Base-by-base conservation (phyloP, 2,113 vertebrate genomes). In the Podarcis raffonei region DNA sequence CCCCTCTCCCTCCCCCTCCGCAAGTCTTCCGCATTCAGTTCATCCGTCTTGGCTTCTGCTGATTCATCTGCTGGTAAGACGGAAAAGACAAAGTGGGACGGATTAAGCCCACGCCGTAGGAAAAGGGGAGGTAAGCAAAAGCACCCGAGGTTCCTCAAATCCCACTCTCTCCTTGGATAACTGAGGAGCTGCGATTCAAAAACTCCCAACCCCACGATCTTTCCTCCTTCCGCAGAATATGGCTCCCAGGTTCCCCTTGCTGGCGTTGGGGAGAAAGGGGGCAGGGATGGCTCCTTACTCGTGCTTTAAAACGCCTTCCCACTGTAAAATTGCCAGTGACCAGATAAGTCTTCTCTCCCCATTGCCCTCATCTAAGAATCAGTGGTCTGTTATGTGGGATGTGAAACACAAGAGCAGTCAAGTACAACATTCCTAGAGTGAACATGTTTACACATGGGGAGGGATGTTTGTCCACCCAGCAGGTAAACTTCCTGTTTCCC, bases 1-100 rank as follows among this genome's bases (percentile, higher is more conserved):
- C 3, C n/a, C 23, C 74, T 7, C 18, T 5, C 30, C n/a, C 22
- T 27, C 7, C 53, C 59, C 15, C 2, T 23, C 18, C 15, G 2
- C 16, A 74, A 37, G 42, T 84, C 62, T 65, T 77, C 35, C 25
- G 39, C 35, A 6, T 5, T 90, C 84, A 93, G 30, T 78, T 90
- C 94, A 93, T 93, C 23, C 94, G 90, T 7, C 82, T 85, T 2
- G 92, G 92, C 75, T 90, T 93, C 75, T 79, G 88, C 72, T 87
- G 37, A 42, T 53, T 72, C 79, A 75, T 78, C 89, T 93, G 78
- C 62, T 76, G 85, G 82, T 22, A 16, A 77, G 32, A 87, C n/a
- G 39, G 32, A 57, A 15, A n/a, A 48, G n/a, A 42, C 71, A 18
- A 13, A 81, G 23, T 57, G 72, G 1, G 57, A 39, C 57, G 66